Percentiles rank a stretch among this genome's conserved stretches.
Conservation (phyloP, 2,888 invertebrate genomes). For the Dioctria rufipes region DNA sequence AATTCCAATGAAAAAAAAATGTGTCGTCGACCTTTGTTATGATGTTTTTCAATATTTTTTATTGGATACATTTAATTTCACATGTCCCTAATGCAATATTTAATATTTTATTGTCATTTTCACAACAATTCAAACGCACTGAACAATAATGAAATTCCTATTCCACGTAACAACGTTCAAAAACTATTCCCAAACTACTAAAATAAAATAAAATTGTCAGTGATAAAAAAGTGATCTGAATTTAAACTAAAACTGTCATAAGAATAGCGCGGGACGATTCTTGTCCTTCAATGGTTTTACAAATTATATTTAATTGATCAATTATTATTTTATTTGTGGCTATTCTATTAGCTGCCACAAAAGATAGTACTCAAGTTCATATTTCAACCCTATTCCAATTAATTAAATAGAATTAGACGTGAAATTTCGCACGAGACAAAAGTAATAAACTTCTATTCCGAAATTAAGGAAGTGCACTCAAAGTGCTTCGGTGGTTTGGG, state of each 20-base stretch:
- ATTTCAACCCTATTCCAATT: conserved; percentile 20
- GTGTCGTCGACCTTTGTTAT: too few species aligned
- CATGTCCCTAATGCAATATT: too few species aligned
- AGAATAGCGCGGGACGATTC: neutral
- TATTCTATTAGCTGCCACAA: conserved; percentile 25
- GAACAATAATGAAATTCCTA: too few species aligned
- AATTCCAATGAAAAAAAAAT: neutral
- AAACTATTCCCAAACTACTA: too few species aligned
- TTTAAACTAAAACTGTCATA: neutral
- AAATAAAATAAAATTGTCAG: neutral
- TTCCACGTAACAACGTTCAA: too few species aligned
- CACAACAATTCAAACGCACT: too few species aligned
- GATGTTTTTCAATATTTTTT: too few species aligned
- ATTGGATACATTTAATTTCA: too few species aligned
- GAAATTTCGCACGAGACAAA: conserved; percentile 24
- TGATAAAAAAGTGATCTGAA: neutral
- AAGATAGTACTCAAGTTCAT: conserved; percentile 26
- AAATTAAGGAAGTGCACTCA: conserved; percentile 24
- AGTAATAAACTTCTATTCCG: neutral
- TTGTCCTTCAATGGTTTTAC: neutral
- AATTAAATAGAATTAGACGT: conserved; percentile 36
- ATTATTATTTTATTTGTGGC: conserved; percentile 34
- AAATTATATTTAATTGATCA: conserved; percentile 42
- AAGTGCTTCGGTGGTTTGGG: neutral
- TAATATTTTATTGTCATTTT: too few species aligned